Base-by-base conservation (phyloP, 1,140 invertebrate species). In the Gonioctena quinquepunctata region DNA sequence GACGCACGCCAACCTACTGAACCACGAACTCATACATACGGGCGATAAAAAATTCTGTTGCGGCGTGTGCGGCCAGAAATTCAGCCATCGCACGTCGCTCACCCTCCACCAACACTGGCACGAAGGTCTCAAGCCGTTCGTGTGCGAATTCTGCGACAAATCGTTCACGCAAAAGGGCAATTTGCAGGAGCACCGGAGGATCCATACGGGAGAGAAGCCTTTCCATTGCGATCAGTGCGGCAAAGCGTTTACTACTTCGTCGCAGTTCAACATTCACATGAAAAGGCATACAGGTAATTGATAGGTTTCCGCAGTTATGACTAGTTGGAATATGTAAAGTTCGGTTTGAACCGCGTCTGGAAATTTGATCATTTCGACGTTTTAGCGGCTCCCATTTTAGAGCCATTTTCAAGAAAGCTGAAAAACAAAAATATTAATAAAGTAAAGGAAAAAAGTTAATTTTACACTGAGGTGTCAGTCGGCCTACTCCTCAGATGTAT, bases 41-140 rank as follows among this genome's bases (percentile, higher is more conserved):
- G 90, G 90, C 3, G 88, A 92, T 60, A 92, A 91, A 77, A 90
- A 89, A 77, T 93, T 90, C 81, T 84, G 86, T 19, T 94, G 93
- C 76, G 88, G 90, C 68, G 87, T 92, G 59, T 96, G 94, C 81
- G 89, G 89, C 7, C 92, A 94, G 75, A 87, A 85, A 64, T 93
- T 92, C 80, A 86, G 90, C 1, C 90, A 92, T 78, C 92, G 91
- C 83, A 90, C 90, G 5, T 91, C 90, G 75, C 85, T 92, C 2
- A 90, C 87, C 2, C 79, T 92, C 27, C 91, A 93, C 80, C 86
- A 87, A 78, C 74, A 88, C 19, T 85, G 83, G 82, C 85, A 86
- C 66, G 85, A 83, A 6, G 88, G 88, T 6, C 85, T 89, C 42
- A 90, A 89, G 70, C 89, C 88, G 0, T 90, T 86, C 56, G 82